Percentiles rank a stretch among this genome's conserved stretches.
phyloP scores from a whole-genome alignment of 2,113 vertebrate species.

The Rhynchomys soricoides region DNA sequence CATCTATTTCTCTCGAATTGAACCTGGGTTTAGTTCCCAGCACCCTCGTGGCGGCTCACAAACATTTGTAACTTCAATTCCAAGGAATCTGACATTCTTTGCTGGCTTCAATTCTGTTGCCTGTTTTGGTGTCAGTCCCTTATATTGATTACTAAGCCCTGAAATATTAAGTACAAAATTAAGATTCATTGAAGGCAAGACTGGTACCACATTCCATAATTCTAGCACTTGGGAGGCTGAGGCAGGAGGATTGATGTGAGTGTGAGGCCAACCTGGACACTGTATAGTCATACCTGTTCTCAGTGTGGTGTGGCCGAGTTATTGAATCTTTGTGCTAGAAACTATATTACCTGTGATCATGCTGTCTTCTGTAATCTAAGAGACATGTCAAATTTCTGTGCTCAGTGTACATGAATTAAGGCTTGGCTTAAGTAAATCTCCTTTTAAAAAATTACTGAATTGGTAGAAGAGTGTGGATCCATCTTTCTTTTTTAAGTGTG shows the following conservation, averaged over 20 bases:
- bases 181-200: slow-evolving; percentile 33
- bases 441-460: neutral
- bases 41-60: neutral
- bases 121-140: slow-evolving; percentile 49
- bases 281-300: neutral
- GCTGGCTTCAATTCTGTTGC: neutral
- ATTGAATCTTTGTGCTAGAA: slow-evolving; percentile 53
- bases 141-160: slow-evolving; percentile 16
- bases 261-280: neutral
- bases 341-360: slow-evolving; percentile 37
- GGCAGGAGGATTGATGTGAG: neutral
- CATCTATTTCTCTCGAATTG: neutral
- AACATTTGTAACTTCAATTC: neutral
- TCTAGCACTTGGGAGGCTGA: neutral
- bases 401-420: slow-evolving; percentile 56
- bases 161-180: slow-evolving; percentile 43
- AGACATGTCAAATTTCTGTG: slow-evolving; percentile 25
- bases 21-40: neutral
- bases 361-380: slow-evolving; percentile 41
- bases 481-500: neutral
- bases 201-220: neutral
- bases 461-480: neutral
- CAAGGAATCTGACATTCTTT: neutral
- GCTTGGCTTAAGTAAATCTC: slow-evolving; percentile 62
- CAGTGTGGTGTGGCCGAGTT: neutral